phyloP scores from a whole-genome alignment of 2,888 invertebrate genomes.

The Eubasilissa splendida region DNA sequence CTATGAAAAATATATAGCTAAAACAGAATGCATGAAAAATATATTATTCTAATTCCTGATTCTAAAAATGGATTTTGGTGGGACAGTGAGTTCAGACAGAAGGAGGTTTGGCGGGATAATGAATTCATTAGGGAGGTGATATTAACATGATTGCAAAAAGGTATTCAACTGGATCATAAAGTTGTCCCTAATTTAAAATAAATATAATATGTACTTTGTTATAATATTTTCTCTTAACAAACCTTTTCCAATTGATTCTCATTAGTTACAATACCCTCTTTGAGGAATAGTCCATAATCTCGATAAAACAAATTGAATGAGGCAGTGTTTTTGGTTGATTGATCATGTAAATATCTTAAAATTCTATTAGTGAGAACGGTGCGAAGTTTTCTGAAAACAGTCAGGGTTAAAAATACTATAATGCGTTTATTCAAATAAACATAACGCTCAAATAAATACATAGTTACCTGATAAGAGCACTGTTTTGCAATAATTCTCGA shows the following conservation, averaged over 20 bases:
- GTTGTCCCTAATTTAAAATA: no score
- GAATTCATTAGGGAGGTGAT: no score
- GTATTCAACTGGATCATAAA: no score
- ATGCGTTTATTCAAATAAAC: background rate
- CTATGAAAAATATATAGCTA: no score
- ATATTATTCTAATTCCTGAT: no score
- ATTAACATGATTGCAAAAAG: no score
- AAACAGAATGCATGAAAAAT: no score
- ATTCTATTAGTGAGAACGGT: slow-evolving; percentile 88
- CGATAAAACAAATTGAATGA: slow-evolving; percentile 90
- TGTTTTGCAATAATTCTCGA: slow-evolving; percentile 95
- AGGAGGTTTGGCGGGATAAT: no score
- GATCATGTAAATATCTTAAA: slow-evolving; percentile 88
- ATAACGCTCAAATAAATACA: background rate
- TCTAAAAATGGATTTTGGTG: no score
- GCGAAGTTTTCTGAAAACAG: slow-evolving; percentile 79
- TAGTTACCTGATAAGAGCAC: slow-evolving; percentile 85
- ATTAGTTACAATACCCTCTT: slow-evolving; percentile 94
- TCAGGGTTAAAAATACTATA: background rate
- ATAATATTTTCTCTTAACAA: slow-evolving; percentile 59
- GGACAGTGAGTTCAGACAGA: no score
- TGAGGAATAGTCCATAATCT: slow-evolving; percentile 93
- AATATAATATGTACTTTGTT: no score
- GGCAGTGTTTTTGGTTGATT: slow-evolving; percentile 85
- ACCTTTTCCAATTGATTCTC: slow-evolving; percentile 87